A percentile compares a stretch with the other conserved stretches of the same genome.
Evolutionary conservation across 2,888 invertebrate genomes (phyloP).

Genomic region (Agapetus fuscipes): DNA sequence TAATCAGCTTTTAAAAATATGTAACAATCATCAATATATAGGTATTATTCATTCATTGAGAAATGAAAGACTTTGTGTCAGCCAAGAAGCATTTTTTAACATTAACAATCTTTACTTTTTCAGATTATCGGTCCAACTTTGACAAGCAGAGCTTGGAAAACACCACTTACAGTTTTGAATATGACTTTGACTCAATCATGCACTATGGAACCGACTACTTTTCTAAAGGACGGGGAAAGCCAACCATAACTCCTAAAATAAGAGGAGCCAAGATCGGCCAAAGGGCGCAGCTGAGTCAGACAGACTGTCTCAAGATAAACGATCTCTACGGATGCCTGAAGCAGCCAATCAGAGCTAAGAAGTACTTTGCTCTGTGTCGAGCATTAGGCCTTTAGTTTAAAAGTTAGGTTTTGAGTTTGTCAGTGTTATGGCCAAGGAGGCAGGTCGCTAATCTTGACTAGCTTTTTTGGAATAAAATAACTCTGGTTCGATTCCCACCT

Average conservation of each 20-base stretch:
- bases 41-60: too few species aligned
- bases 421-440: background rate
- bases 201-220: slow-evolving; percentile 64
- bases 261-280: slow-evolving; percentile 50
- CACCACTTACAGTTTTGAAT: slow-evolving; percentile 57
- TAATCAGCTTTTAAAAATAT: too few species aligned
- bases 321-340: slow-evolving; percentile 54
- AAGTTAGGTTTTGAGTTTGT: slow-evolving; percentile 3
- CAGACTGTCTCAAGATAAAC: slow-evolving; percentile 58
- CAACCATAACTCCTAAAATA: slow-evolving; percentile 51
- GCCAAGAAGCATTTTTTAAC: too few species aligned
- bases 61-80: too few species aligned
- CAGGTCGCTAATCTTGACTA: background rate
- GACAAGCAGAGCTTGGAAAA: slow-evolving; percentile 54
- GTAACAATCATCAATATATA: too few species aligned
- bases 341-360: slow-evolving; percentile 34
- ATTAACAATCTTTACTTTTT: too few species aligned
- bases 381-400: too few species aligned
- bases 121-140: slow-evolving; percentile 52
- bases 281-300: slow-evolving; percentile 52
- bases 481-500: too few species aligned
- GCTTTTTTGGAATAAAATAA: too few species aligned
- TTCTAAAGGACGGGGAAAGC: slow-evolving; percentile 49
- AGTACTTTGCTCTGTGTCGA: slow-evolving; percentile 45
- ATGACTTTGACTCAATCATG: slow-evolving; percentile 72